A percentile compares a stretch with the other conserved stretches of the same genome.
phyloP scores from a whole-genome alignment of 2,888 invertebrate genomes.

The Zygothrica quintamaculata region DNA sequence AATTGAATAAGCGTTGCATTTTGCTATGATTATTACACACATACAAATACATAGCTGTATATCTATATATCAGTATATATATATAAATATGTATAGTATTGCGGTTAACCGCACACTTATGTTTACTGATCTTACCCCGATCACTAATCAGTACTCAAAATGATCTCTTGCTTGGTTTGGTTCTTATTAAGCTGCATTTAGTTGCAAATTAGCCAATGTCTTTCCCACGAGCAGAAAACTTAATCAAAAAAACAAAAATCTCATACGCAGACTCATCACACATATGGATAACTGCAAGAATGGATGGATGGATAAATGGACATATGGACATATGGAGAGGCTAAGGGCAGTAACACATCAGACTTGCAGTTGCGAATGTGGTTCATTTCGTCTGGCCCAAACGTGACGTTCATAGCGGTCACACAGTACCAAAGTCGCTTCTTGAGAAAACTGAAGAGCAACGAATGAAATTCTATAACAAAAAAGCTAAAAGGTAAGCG shows the following conservation, averaged over 20 bases:
- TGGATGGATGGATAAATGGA: conserved; percentile 36
- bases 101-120: conserved; percentile 32
- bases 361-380: conserved; percentile 42
- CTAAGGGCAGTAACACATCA: conserved; percentile 1
- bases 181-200: conserved; percentile 46
- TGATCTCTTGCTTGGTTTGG: conserved; percentile 29
- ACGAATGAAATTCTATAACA: conserved; percentile 71
- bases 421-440: conserved; percentile 36
- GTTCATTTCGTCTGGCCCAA: conserved; percentile 45
- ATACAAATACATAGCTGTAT: background rate
- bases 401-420: conserved; percentile 42
- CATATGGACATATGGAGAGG: background rate
- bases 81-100: conserved; percentile 18
- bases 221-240: conserved; percentile 69
- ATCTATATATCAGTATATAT: conserved; percentile 4
- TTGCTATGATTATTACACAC: conserved; percentile 22
- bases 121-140: conserved; percentile 15
- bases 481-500: conserved; percentile 42
- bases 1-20: conserved; percentile 62
- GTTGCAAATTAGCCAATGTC: conserved; percentile 52
- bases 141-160: conserved; percentile 28
- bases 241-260: conserved; percentile 46
- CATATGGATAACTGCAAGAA: conserved; percentile 43
- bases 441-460: conserved; percentile 58
- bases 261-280: conserved; percentile 51